Evolutionary conservation across 2,888 invertebrate genomes (phyloP).

Genomic region (Rotaria magnacalcarata): DNA sequence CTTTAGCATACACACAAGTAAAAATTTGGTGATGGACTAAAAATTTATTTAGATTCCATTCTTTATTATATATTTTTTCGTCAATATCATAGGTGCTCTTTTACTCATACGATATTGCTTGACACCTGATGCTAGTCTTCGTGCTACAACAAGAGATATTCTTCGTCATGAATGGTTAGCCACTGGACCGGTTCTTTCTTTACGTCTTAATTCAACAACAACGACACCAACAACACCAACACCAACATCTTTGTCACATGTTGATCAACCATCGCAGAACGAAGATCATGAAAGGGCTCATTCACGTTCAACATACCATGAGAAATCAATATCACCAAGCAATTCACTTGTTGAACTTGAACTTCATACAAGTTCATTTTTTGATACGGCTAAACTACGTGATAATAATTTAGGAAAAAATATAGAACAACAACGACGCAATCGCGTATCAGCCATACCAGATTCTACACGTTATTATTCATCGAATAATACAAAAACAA

Average conservation of each 20-base stretch:
- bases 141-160: constrained; percentile 25
- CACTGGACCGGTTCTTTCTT: background rate
- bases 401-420: background rate
- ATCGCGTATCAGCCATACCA: background rate
- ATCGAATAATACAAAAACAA: background rate
- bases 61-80: background rate
- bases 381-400: background rate
- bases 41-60: background rate
- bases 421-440: background rate
- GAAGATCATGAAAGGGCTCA: background rate
- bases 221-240: background rate
- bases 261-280: background rate
- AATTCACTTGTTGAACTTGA: constrained; percentile 2
- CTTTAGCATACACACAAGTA: background rate
- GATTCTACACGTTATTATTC: background rate
- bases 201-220: background rate
- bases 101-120: background rate
- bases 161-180: constrained; percentile 24
- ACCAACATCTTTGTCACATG: background rate
- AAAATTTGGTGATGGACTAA: background rate
- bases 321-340: background rate
- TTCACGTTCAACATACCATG: background rate
- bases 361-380: constrained; percentile 28
- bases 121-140: background rate
- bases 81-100: constrained; percentile 6